phyloP scores from a whole-genome alignment of 2,888 invertebrate species.

The Erebia aethiops region DNA sequence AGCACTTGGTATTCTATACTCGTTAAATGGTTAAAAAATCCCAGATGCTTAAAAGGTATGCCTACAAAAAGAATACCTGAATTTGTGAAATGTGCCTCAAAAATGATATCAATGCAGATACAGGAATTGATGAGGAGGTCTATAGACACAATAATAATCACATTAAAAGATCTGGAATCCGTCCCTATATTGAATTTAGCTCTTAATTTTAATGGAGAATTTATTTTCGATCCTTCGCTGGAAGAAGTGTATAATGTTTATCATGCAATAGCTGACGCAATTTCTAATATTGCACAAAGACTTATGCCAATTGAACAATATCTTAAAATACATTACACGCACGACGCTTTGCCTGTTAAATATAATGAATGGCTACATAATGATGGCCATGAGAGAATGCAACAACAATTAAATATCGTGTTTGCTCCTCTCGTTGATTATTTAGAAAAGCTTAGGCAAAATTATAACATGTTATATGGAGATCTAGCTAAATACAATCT shows the following conservation, averaged over 20 bases:
- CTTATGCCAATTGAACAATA: constrained; percentile 83
- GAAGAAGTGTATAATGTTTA: constrained; percentile 81
- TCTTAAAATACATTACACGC: constrained; percentile 65
- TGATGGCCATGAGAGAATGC: constrained; percentile 78
- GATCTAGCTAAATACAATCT: constrained; percentile 72
- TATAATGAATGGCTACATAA: constrained; percentile 82
- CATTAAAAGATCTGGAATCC: constrained; percentile 75
- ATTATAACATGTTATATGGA: constrained; percentile 84
- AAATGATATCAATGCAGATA: constrained; percentile 83
- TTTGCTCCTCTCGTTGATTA: constrained; percentile 84
- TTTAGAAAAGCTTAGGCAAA: constrained; percentile 73
- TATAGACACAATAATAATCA: constrained; percentile 84
- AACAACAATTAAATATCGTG: constrained; percentile 75
- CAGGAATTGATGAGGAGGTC: constrained; percentile 86
- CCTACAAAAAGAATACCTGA: constrained; percentile 61
- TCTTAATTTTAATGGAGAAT: constrained; percentile 79
- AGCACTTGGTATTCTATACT: constrained; percentile 74
- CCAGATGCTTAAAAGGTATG: constrained; percentile 72
- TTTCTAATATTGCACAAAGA: constrained; percentile 81
- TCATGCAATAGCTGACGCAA: constrained; percentile 81
- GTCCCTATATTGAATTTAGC: constrained; percentile 85
- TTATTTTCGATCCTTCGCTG: constrained; percentile 84
- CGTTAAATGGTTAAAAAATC: constrained; percentile 75
- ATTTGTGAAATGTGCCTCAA: constrained; percentile 72
- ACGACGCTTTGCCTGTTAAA: constrained; percentile 81